Conservation (phyloP, 92 coral and sea anemone species). For the Ricordea florida region DNA sequence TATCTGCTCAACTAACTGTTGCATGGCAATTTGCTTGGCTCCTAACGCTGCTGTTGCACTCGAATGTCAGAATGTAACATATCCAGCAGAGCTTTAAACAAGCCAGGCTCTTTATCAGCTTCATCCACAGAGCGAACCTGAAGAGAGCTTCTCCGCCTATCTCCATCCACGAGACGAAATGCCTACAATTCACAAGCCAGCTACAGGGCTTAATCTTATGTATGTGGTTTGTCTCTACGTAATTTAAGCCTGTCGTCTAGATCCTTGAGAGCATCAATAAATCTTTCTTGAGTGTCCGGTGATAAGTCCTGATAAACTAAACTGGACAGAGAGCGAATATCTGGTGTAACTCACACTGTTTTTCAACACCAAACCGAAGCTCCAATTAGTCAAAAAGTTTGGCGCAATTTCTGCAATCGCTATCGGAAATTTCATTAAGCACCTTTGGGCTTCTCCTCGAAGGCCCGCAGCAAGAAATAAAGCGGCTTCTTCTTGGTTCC, state of each 20-base stretch:
- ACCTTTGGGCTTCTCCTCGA: constrained; percentile 37
- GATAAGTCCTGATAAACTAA: constrained; percentile 6
- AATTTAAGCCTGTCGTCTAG: constrained; percentile 35
- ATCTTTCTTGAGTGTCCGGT: constrained; percentile 48
- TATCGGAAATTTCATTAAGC: constrained; percentile 28
- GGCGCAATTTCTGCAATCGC: constrained; percentile 16
- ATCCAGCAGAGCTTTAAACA: constrained; percentile 4
- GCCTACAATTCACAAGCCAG: constrained; percentile 1
- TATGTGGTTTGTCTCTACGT: constrained; percentile 17
- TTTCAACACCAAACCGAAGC: constrained; percentile 41
- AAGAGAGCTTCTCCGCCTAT: neutral
- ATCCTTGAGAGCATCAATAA: constrained; percentile 40
- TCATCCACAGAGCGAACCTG: constrained; percentile 15
- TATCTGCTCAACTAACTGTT: neutral
- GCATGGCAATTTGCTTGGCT: constrained; percentile 7
- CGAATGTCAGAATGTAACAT: neutral
- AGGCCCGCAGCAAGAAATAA: constrained; percentile 48
- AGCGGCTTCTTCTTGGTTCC: constrained; percentile 29
- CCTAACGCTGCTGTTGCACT: constrained; percentile 1
- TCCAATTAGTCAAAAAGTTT: constrained; percentile 30
- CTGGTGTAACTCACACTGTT: constrained; percentile 47
- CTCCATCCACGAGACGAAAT: neutral
- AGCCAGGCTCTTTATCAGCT: constrained; percentile 1
- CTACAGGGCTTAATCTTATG: constrained; percentile 23
- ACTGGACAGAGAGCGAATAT: constrained; percentile 14